phyloP scores from a whole-genome alignment of 1,140 invertebrate genomes.

The Trachymyrmex cornetzi region DNA sequence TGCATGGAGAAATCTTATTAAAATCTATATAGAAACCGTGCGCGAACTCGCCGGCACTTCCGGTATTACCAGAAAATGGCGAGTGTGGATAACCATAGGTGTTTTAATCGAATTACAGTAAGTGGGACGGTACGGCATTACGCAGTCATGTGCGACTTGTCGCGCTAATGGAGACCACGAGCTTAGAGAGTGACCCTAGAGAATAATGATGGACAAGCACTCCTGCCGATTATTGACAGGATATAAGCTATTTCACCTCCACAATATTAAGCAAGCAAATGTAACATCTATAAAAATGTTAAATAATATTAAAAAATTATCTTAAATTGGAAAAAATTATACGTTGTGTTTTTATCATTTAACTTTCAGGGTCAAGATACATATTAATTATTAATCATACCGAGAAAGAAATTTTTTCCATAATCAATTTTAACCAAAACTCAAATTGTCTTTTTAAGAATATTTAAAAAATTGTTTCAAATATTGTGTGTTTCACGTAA shows the following conservation, averaged over 20 bases:
- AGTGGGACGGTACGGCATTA: conserved; percentile 71
- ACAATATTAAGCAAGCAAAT: too few relatives aligned
- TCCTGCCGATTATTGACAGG: conserved; percentile 42
- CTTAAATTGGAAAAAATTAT: not conserved
- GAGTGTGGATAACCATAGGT: conserved; percentile 55
- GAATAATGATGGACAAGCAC: conserved; percentile 52
- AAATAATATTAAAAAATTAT: not conserved
- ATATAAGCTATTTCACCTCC: not conserved
- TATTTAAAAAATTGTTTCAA: not conserved
- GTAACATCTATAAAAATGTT: not conserved
- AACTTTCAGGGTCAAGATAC: not conserved
- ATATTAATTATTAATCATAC: not conserved
- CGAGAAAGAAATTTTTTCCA: not conserved
- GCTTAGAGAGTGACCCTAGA: conserved; percentile 69
- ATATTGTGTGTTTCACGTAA: not conserved
- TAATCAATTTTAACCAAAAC: not conserved
- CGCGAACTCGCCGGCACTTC: conserved; percentile 18
- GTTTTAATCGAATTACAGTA: conserved; percentile 79
- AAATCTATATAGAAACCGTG: conserved; percentile 67
- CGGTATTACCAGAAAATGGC: conserved; percentile 60
- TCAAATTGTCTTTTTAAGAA: not conserved
- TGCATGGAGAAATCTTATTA: conserved; percentile 78
- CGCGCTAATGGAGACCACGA: conserved; percentile 75
- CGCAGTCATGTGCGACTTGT: conserved; percentile 67
- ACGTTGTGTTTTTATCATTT: not conserved